Conservation (phyloP, 2,797 vertebrate genomes). For the Falco novaeseelandiae region DNA sequence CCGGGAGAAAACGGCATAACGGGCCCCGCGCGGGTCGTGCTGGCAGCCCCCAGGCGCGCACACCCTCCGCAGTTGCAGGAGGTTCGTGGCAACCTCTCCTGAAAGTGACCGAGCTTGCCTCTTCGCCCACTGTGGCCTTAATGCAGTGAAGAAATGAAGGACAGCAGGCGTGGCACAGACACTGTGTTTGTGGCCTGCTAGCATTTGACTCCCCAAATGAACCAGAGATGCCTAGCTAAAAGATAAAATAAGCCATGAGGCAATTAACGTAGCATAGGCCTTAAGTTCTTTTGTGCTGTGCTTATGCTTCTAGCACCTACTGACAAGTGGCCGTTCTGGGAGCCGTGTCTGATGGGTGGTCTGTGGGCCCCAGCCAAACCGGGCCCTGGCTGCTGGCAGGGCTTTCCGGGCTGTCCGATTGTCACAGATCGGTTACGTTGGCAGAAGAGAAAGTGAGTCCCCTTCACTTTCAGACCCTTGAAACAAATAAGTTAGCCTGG, state of each 20-base stretch:
- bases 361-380: not conserved
- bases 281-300: not conserved
- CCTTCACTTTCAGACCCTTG: not conserved
- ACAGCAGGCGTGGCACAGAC: fast-evolving
- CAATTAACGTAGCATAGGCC: not conserved
- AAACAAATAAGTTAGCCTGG: not conserved
- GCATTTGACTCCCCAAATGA: fast-evolving
- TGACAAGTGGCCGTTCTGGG: fast-evolving
- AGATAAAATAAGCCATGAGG: not conserved
- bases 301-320: not conserved
- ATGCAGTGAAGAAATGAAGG: fast-evolving
- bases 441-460: not conserved
- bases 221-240: not conserved
- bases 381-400: not conserved
- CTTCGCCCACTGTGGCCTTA: fast-evolving
- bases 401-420: not conserved
- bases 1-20: not conserved
- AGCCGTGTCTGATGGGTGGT: fast-evolving
- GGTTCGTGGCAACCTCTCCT: not conserved
- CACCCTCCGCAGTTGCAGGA: not conserved
- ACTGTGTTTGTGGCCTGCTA: fast-evolving
- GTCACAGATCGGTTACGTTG: fast-evolving
- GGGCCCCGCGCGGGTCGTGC: fast-evolving
- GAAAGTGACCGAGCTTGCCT: not conserved
- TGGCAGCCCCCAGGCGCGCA: fast-evolving